phyloP scores from a whole-genome alignment of 2,113 vertebrate genomes.

The Pteropus alecto region DNA sequence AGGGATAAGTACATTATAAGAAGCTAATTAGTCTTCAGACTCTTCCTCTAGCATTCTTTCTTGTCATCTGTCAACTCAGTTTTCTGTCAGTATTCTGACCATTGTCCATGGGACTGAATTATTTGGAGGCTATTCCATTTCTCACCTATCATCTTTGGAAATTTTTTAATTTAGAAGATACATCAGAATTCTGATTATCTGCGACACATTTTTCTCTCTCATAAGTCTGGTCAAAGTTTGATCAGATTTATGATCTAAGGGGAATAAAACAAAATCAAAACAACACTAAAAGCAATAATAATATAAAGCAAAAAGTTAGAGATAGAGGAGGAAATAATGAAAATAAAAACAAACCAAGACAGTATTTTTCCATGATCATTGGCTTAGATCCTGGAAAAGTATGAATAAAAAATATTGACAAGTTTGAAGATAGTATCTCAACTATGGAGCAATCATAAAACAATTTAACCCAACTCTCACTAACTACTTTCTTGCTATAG shows the following conservation, averaged over 20 bases:
- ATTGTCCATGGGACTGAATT: neutral
- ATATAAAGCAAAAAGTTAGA: neutral
- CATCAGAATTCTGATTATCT: neutral
- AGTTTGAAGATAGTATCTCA: neutral
- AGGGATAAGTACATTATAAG: neutral
- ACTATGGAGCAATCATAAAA: neutral
- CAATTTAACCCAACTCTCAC: neutral
- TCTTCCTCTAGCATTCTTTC: neutral
- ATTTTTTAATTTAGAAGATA: neutral
- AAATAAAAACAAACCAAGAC: neutral
- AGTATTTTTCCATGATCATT: neutral
- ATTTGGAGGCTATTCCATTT: neutral
- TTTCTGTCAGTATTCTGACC: neutral
- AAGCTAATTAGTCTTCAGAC: neutral
- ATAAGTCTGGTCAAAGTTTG: neutral
- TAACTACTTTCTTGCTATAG: neutral
- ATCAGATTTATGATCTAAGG: neutral
- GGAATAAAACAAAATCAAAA: neutral
- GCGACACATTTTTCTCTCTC: neutral
- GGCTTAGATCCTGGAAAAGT: neutral
- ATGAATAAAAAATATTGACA: neutral
- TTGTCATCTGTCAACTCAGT: neutral
- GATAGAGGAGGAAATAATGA: neutral
- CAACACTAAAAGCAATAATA: neutral
- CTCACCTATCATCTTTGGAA: neutral